Conservation (phyloP, 30 jellyfish, hydroid and myxozoan genomes). For the Aurelia sp. region DNA sequence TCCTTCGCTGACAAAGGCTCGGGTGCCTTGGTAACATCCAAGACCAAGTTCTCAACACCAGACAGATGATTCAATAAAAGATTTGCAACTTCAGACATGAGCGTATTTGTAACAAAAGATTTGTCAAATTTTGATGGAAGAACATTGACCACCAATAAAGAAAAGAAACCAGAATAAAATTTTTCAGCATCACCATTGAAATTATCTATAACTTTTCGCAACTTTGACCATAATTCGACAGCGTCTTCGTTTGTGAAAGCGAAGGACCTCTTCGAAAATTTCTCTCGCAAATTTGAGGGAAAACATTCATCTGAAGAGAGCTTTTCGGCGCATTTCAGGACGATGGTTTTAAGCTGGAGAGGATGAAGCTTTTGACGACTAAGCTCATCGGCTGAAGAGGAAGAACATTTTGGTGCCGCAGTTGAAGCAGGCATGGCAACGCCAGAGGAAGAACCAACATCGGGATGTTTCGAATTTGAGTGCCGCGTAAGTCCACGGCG, state of each 20-base stretch:
- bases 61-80: constrained; percentile 23
- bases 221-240: constrained; percentile 24
- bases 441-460: constrained; percentile 18
- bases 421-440: constrained; percentile 23
- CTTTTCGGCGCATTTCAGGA: constrained; percentile 5
- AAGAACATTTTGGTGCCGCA: not conserved
- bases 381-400: no score
- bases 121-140: constrained; percentile 42
- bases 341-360: no score
- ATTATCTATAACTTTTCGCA: constrained; percentile 10
- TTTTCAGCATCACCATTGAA: constrained; percentile 46
- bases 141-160: constrained; percentile 33
- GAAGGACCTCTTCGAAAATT: no score
- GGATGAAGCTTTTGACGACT: no score
- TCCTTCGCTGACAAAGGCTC: constrained; percentile 37
- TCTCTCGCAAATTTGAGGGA: no score
- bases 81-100: constrained; percentile 51
- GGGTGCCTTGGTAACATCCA: constrained; percentile 14
- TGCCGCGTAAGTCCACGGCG: constrained; percentile 69
- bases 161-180: not conserved
- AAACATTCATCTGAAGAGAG: not conserved
- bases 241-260: constrained; percentile 20
- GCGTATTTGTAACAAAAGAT: constrained; percentile 27
- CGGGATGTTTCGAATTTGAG: constrained; percentile 24
- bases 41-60: not conserved